phyloP scores from a whole-genome alignment of 1,140 invertebrate species.

The Hyles euphorbiae region DNA sequence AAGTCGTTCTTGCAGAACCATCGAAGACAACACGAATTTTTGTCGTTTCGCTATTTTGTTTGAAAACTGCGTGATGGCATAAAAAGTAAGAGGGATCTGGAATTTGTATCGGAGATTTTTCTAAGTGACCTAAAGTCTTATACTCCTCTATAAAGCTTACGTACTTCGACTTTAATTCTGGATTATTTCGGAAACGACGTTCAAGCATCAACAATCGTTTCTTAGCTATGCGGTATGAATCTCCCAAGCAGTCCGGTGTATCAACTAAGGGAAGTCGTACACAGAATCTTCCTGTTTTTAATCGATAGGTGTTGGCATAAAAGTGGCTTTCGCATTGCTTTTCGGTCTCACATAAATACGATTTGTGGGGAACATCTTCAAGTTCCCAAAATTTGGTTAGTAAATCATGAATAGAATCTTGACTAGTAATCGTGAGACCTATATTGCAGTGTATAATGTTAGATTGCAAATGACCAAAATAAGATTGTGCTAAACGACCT shows the following conservation, averaged over 20 bases:
- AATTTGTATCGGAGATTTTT: too few species aligned
- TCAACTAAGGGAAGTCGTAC: conserved; percentile 8
- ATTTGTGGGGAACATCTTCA: conserved; percentile 7
- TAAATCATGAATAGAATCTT: conserved; percentile 4
- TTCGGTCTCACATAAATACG: background rate
- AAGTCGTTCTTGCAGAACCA: too few species aligned
- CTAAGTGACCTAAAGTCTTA: too few species aligned
- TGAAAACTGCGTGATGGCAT: too few species aligned
- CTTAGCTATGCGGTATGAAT: too few species aligned
- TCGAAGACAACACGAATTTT: too few species aligned
- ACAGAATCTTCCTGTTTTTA: conserved; percentile 11
- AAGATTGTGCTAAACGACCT: conserved; percentile 7
- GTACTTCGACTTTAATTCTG: too few species aligned
- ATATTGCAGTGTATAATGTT: background rate
- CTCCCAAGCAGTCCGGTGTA: conserved; percentile 13
- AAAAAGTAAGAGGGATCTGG: too few species aligned
- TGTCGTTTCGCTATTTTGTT: too few species aligned
- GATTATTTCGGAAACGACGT: too few species aligned
- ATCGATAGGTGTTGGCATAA: conserved; percentile 6
- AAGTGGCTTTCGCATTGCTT: conserved; percentile 11
- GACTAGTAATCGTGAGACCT: conserved; percentile 7
- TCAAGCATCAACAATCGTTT: too few species aligned
- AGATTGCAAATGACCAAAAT: background rate
- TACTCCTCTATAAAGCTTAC: too few species aligned
- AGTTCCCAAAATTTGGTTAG: conserved; percentile 11